Evolutionary conservation across 2,797 vertebrate genomes (phyloP), one percentile per base, ranked within the genome.

Genomic region (Anguilla megastoma): DNA sequence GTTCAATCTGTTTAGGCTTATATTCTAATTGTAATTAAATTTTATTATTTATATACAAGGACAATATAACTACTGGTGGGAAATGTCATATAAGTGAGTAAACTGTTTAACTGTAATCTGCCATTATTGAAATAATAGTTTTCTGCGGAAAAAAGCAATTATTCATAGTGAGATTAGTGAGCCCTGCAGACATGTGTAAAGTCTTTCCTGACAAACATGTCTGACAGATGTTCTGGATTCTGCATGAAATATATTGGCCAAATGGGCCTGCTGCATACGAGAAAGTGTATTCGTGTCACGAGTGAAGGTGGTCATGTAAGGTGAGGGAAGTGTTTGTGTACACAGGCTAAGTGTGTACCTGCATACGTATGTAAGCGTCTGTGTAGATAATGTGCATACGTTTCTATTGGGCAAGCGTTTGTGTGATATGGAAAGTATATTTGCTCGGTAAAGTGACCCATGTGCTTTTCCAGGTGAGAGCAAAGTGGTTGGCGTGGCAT

Each of bases 401-500:
- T 58, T 16, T 54, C 52, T 14, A 54, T 63, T 63, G 21, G 60
- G 18, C 24, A 63, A 69, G 21, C 9, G 24, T 69, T 27, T 69
- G 24, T 27, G n/a, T 27, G n/a, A n/a, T 27, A n/a, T n/a, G 63
- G 63, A 33, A 71, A 71, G 69, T 33, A 10, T 71, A n/a, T 82
- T 36, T 82, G 36, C 45, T 8, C 5, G 6, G 7, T 24, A 2
- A 9, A 18, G 48, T n/a, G 2, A 30, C 33, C 1, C 6, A 4
- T 30, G 41, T 74, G 69, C 85, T 18, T 74, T 87, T 79, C 86
- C 90, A 97, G 96, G 94, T 94, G 95, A 95, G 92, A 95, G 92
- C 89, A 95, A 95, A 93, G 94, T 94, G 90, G 94, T 95, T 91
- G 94, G 92, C 85, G 87, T 92, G 88, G 86, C 93, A 91, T 89